Base-by-base conservation (phyloP, 2,888 invertebrate species). In the Heliconius charithonia region DNA sequence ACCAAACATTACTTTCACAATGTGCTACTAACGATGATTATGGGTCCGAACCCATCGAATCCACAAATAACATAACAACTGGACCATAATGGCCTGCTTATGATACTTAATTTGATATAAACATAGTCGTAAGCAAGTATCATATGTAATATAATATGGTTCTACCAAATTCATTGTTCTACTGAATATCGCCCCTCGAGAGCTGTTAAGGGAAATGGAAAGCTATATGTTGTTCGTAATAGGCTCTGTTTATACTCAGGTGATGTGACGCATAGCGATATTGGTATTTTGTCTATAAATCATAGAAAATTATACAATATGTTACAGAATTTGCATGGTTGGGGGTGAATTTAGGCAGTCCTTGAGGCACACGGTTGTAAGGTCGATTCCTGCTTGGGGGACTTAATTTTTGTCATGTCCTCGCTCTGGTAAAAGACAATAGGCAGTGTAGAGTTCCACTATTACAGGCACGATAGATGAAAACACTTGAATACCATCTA, bases 181-280 rank as follows among this genome's bases (percentile, higher is more conserved):
- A 78, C 81, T 76, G 82, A 84, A 84, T 80, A 84, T 79, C 77
- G 72, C 81, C 85, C 83, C 82, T 37, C n/a, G 71, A 74, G 83
- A 78, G 83, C 79, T 81, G 82, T 85, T 85, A 82, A 76, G 79
- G 82, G 79, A 83, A 85, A 84, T 84, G 81, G 83, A 82, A 84
- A 82, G 79, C 83, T 78, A 83, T 83, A 83, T 83, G 82, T 84
- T 79, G 80, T 75, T 62, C 79, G 74, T 78, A 81, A 81, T 80
- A 79, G 80, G 75, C 81, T 74, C 80, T 79, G 79, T 77, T 71
- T 78, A 78, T 62, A 78, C 72, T 63, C 77, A 77, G 77, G 77
- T 77, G 73, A 77, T 29, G 77, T 77, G 77, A 77, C 73, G 77
- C 67, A 77, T 73, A 77, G 29, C 73, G 56, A 73, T 77, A 70